Evolutionary conservation across 2,888 invertebrate species (phyloP).

Genomic region (Caenorhabditis parvicauda): DNA sequence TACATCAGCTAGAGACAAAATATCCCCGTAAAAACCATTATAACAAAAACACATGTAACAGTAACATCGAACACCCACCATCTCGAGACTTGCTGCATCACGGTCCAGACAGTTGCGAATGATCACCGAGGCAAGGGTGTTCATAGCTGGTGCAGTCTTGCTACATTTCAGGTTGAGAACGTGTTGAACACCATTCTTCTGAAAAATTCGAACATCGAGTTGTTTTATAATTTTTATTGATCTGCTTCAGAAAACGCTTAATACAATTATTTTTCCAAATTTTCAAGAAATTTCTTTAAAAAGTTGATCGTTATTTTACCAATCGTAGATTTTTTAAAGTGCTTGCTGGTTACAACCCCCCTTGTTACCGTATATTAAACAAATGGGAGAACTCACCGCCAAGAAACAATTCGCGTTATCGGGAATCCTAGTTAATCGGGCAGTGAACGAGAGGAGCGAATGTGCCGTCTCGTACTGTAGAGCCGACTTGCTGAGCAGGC

Average conservation of each 20-base stretch:
- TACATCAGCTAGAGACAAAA: no score
- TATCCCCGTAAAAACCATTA: no score
- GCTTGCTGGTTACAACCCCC: no score
- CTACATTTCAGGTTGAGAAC: slow-evolving; percentile 27
- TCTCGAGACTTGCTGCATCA: no score
- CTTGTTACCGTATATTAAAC: no score
- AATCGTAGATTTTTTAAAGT: no score
- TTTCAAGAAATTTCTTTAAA: no score
- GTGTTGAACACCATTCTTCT: slow-evolving; percentile 19
- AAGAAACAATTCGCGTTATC: slow-evolving; percentile 39
- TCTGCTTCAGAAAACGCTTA: no score
- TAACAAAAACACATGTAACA: no score
- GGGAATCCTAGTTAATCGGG: slow-evolving; percentile 35
- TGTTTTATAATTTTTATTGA: background rate
- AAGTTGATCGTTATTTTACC: no score
- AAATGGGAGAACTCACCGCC: slow-evolving; percentile 19
- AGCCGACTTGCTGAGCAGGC: slow-evolving; percentile 9
- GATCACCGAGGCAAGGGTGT: slow-evolving; percentile 38
- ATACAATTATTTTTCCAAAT: no score
- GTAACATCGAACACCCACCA: no score
- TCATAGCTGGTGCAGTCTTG: slow-evolving; percentile 19
- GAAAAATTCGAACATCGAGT: slow-evolving; percentile 1
- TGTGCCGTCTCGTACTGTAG: slow-evolving; percentile 31
- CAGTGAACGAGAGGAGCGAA: slow-evolving; percentile 43
- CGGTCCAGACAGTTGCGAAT: slow-evolving; percentile 51